Percentiles rank a stretch among this genome's conserved stretches.
Evolutionary conservation across 2,888 invertebrate genomes (phyloP).

Genomic region (Limulus polyphemus): DNA sequence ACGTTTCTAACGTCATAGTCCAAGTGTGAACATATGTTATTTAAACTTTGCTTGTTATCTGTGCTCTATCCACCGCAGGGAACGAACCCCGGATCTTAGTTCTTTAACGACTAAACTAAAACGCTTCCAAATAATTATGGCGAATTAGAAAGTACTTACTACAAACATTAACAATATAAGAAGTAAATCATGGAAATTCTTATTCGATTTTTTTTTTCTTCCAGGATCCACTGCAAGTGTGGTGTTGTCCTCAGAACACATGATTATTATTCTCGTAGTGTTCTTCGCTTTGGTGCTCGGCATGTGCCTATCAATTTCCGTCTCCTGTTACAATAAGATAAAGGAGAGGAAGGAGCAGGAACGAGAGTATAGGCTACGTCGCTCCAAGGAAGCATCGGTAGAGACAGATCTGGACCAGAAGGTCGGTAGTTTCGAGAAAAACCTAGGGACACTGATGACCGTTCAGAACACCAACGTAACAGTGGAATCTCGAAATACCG

Average conservation of each 20-base stretch:
- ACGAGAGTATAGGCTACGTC: slow-evolving; percentile 26
- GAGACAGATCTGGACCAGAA: slow-evolving; percentile 19
- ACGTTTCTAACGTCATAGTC: no score
- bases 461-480: slow-evolving; percentile 6
- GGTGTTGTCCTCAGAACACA: slow-evolving; percentile 41
- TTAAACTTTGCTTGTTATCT: no score
- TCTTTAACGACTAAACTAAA: no score
- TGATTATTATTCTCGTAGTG: slow-evolving; percentile 72
- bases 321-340: slow-evolving; percentile 73
- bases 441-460: slow-evolving; percentile 22
- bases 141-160: no score
- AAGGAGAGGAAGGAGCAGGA: slow-evolving; percentile 42
- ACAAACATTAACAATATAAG: no score
- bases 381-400: slow-evolving; percentile 25
- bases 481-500: no score
- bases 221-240: slow-evolving; percentile 18
- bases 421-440: slow-evolving; percentile 8
- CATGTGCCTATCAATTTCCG: slow-evolving; percentile 75
- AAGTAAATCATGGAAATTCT: no score
- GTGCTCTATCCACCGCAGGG: no score
- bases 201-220: background rate
- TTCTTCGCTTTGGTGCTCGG: slow-evolving; percentile 74
- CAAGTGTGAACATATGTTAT: no score
- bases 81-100: no score
- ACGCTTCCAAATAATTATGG: no score